Evolutionary conservation across 2,797 vertebrate genomes (phyloP).

Genomic region (Setipinna tenuifilis): DNA sequence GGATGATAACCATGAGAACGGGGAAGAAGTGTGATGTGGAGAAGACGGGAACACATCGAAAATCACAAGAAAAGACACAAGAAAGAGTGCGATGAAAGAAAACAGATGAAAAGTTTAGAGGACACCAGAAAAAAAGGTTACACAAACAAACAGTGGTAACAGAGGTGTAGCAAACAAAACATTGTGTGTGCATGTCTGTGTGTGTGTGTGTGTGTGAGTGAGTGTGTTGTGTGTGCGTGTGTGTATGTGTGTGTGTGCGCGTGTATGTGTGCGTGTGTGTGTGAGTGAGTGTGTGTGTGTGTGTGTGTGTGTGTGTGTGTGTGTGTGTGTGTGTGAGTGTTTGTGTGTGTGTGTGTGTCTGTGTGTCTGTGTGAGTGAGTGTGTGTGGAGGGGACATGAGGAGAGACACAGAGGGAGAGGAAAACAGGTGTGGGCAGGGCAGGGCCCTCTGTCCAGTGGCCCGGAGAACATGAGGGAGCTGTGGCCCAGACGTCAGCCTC

Average conservation of each 20-base stretch:
- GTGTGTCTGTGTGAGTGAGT: too few relatives aligned
- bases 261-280: too few relatives aligned
- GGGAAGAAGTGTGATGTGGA: not conserved
- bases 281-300: not conserved
- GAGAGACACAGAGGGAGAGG: too few relatives aligned
- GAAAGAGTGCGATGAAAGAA: not conserved
- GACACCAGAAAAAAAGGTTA: not conserved
- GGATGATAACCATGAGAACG: not conserved
- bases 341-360: too few relatives aligned
- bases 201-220: not conserved
- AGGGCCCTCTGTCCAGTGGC: not conserved
- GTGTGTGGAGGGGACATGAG: too few relatives aligned
- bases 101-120: not conserved
- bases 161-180: not conserved
- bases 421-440: not conserved
- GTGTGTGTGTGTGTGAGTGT: too few relatives aligned
- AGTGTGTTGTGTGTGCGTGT: too few relatives aligned
- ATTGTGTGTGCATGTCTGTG: not conserved
- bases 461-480: not conserved
- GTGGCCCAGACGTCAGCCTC: constrained; percentile 21
- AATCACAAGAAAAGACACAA: not conserved
- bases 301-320: too few relatives aligned
- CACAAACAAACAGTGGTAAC: not conserved
- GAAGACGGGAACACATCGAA: not conserved
- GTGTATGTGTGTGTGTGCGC: too few relatives aligned